Percentiles rank a stretch among this genome's conserved stretches.
phyloP scores from a whole-genome alignment of 2,888 invertebrate genomes.

The Eupithecia tripunctaria region DNA sequence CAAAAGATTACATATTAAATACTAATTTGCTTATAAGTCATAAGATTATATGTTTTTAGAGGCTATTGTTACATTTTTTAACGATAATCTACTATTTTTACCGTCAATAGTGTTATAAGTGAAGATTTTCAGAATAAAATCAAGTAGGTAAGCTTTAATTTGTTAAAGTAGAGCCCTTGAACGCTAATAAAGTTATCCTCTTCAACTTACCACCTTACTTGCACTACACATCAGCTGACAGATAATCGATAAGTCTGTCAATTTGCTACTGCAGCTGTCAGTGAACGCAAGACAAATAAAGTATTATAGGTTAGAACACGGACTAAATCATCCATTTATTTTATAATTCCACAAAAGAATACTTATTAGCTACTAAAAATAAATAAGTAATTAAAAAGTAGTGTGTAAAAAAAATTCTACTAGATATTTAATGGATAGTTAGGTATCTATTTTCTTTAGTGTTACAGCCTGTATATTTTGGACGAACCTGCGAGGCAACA shows the following conservation, averaged over 20 bases:
- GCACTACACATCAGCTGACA: background rate
- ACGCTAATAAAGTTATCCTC: background rate
- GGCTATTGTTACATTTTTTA: background rate
- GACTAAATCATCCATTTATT: slow-evolving; percentile 58
- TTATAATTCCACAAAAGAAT: slow-evolving; percentile 60
- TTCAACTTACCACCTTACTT: background rate
- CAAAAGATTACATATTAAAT: slow-evolving; percentile 1
- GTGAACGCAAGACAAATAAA: background rate
- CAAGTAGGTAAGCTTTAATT: background rate
- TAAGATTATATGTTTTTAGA: slow-evolving; percentile 4
- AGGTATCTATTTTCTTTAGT: slow-evolving; percentile 76
- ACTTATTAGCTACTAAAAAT: slow-evolving; percentile 38
- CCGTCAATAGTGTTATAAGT: background rate
- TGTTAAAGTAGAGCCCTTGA: background rate
- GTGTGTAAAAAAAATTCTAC: slow-evolving; percentile 63
- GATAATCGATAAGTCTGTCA: background rate
- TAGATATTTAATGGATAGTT: slow-evolving; percentile 47
- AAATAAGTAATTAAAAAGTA: slow-evolving; percentile 49
- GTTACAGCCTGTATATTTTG: slow-evolving; percentile 48
- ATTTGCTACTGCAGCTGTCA: background rate
- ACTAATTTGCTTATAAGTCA: background rate
- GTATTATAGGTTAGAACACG: background rate
- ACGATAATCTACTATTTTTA: background rate
- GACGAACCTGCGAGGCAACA: background rate
- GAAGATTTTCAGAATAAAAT: background rate